A percentile compares a stretch with the other conserved stretches of the same genome.
These are phyloP conservation scores for Cynoglossus semilaevis DNA, from an alignment of 2,113 vertebrate species.

Conservation along the genomic window DNA sequence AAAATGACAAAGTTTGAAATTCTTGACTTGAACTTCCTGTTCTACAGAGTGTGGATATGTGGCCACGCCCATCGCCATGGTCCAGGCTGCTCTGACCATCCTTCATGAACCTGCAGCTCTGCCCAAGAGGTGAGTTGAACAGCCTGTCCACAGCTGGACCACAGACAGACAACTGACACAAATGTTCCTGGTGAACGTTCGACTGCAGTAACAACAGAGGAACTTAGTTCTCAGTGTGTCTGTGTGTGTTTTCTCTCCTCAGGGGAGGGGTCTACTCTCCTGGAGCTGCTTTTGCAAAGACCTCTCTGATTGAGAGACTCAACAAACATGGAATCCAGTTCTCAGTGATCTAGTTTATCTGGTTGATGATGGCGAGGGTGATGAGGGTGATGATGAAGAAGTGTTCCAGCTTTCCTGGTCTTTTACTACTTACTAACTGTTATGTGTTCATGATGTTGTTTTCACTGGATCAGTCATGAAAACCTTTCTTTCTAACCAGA, in stretches of 20 bases:
- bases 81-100: slow-evolving; percentile 87
- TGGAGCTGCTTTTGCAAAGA: slow-evolving; percentile 88
- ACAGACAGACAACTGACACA: too few species aligned
- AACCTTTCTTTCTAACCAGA: too few species aligned
- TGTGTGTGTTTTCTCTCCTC: slow-evolving; percentile 1
- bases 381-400: neutral
- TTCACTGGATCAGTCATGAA: too few species aligned
- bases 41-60: slow-evolving; percentile 85
- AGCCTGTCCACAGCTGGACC: neutral
- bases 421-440: neutral
- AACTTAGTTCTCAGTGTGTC: too few species aligned
- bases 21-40: neutral
- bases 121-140: slow-evolving; percentile 83
- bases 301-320: slow-evolving; percentile 88
- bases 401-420: slow-evolving; percentile 22
- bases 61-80: slow-evolving; percentile 89
- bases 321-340: slow-evolving; percentile 87
- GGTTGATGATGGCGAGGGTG: neutral
- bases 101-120: slow-evolving; percentile 84
- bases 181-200: too few species aligned
- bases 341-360: slow-evolving; percentile 73
- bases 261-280: slow-evolving; percentile 95
- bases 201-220: too few species aligned
- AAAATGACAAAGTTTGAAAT: too few species aligned
- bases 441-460: too few species aligned